Conservation (phyloP, 2,113 vertebrate genomes). For the Cromileptes altivelis region DNA sequence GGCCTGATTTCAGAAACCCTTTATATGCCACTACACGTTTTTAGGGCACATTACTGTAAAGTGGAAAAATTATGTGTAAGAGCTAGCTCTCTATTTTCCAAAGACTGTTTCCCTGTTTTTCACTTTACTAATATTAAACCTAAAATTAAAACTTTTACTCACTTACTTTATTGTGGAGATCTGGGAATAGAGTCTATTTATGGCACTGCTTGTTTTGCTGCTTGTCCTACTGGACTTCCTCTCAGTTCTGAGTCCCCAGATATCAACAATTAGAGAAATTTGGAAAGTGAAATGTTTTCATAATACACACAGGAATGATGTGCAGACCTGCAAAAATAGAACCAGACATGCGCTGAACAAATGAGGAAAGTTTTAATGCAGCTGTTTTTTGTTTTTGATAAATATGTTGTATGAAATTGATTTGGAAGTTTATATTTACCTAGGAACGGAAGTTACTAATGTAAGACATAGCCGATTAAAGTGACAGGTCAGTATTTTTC, state of each 20-base stretch:
- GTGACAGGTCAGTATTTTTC: too few relatives aligned
- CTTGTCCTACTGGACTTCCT: background rate
- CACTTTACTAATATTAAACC: background rate
- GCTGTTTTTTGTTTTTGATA: background rate
- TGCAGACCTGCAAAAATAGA: conserved; percentile 8
- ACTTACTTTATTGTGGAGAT: background rate
- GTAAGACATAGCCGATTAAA: background rate
- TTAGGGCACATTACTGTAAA: background rate
- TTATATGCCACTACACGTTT: background rate
- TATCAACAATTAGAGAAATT: conserved; percentile 22
- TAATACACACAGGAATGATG: conserved; percentile 10
- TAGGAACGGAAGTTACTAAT: background rate
- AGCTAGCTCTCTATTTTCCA: background rate
- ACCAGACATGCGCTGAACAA: background rate
- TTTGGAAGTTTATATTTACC: background rate
- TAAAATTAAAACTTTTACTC: background rate
- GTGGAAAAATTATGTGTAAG: background rate
- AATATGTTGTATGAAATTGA: background rate
- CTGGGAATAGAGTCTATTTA: background rate
- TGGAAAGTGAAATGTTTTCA: conserved; percentile 21
- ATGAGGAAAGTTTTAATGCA: background rate
- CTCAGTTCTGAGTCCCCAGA: background rate
- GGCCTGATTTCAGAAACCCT: conserved; percentile 14
- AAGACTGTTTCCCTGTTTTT: background rate
- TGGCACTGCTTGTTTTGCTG: background rate